Base-by-base conservation (phyloP, 2,797 vertebrate genomes). In the Phaenicophaeus curvirostris region DNA sequence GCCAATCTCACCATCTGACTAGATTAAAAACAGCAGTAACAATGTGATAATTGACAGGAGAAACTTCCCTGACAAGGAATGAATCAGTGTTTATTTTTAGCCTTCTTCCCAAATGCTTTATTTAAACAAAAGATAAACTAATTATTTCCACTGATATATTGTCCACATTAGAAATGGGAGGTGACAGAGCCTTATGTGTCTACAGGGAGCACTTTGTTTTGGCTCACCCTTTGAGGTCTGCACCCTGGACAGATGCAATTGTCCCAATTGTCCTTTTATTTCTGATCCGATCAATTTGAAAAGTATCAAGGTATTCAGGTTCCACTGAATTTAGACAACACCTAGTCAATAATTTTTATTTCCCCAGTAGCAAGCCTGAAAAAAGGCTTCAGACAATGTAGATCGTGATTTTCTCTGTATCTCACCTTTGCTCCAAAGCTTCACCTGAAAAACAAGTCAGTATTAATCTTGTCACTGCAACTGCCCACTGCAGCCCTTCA, bases 21-120 rank as follows among this genome's bases (percentile, higher is more conserved):
- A 96, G 90, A 95, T 96, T 96, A 96, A 96, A 96, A 96, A 96
- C 95, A 96, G 96, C 95, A 96, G 95, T 96, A 96, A 95, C 96
- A 96, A 95, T 91, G 96, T 96, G 95, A 96, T 96, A 96, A 96
- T 96, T 96, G 96, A 96, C 96, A 96, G 93, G 91, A 96, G 96
- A 96, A 95, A 93, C 89, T 96, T 96, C 95, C 94, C 91, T 96
- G 94, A 95, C 93, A 95, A 90, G 94, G 83, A 94, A 96, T 96
- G 94, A 97, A 96, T 96, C 96, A 96, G 94, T 95, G 87, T 96
- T 95, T 97, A 96, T 96, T 97, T 96, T 97, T 96, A 96, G 93
- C 66, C 67, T 89, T 94, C 91, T 44, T 5, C 85, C 77, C 71
- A 87, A 96, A 89, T 2, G 31, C 92, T 95, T 94, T 97, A 93